Base-by-base conservation (phyloP, 1,140 invertebrate genomes). In the Ephestia elutella region DNA sequence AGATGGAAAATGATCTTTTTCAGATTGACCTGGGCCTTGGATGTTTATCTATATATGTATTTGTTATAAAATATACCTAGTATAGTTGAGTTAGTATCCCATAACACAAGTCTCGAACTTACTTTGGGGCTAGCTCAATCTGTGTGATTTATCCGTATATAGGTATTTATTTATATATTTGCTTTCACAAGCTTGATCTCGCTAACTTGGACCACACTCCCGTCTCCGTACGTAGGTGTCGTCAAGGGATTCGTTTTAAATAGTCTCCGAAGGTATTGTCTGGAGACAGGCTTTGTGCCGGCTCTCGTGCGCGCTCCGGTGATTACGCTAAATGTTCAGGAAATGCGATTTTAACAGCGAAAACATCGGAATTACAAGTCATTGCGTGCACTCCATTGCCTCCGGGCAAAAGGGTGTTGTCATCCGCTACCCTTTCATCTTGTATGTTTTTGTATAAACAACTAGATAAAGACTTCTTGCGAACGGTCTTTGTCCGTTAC, bases 301-400 rank as follows among this genome's bases (percentile, higher is more conserved):
- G 65, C 75, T 74, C 81, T 84, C 70, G 78, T 75, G 66, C 71
- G 54, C 78, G 85, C 83, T 62, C 68, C 78, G 64, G 60, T 80
- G 75, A 69, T 65, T 81, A 63, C 66, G 66, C 66, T 78, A 75
- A 86, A 87, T 86, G 72, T 60, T 75, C 75, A 87, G 83, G 83
- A 87, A 86, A 87, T 87, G 73, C 79, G 85, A 87, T 87, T 86
- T 87, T 85, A 87, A 86, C 73, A 84, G 72, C 73, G 80, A 80
- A 87, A 87, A 87, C 82, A 87, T 83, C 71, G 62, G 73, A 84
- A 84, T 80, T 83, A 85, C 80, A 80, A 84, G 80, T 86, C 83
- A 84, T 88, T 74, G 70, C 60, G 70, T 75, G 18, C 75, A 83
- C 75, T 80, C 70, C 78, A 71, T 68, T 84, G 83, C 85, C 82